phyloP scores from a whole-genome alignment of 2,797 vertebrate genomes.

The Manis crassicaudata region DNA sequence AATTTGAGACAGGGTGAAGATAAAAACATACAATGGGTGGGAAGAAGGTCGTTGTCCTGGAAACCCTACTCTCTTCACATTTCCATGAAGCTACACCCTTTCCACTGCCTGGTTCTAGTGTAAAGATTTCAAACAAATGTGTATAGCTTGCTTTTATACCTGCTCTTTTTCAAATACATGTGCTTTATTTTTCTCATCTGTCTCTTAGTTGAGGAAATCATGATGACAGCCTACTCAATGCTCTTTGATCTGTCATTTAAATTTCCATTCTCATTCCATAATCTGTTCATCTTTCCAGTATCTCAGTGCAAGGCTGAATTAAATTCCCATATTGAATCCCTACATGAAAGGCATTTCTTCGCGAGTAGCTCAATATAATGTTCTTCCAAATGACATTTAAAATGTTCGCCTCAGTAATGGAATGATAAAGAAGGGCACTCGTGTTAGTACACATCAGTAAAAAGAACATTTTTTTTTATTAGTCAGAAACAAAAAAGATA shows the following conservation, averaged over 20 bases:
- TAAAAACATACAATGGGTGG: background rate
- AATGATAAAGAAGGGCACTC: constrained; percentile 74
- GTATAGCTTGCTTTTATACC: constrained; percentile 24
- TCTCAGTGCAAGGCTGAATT: constrained; percentile 72
- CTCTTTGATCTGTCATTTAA: constrained; percentile 74
- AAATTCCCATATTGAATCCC: constrained; percentile 71
- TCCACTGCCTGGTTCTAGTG: background rate
- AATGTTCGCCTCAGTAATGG: constrained; percentile 64
- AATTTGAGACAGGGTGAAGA: background rate
- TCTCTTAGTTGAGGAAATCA: constrained; percentile 43
- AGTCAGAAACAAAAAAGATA: constrained; percentile 79
- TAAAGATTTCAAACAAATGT: constrained; percentile 32
- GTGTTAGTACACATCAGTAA: constrained; percentile 65
- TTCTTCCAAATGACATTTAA: constrained; percentile 78
- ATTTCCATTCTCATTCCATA: constrained; percentile 72
- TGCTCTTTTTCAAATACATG: constrained; percentile 7
- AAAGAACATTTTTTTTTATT: constrained; percentile 75
- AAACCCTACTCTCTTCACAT: background rate
- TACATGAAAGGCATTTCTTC: constrained; percentile 77
- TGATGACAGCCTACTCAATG: constrained; percentile 30
- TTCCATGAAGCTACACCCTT: background rate
- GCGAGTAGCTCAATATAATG: constrained; percentile 69
- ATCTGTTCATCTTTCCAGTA: constrained; percentile 77
- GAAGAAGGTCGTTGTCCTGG: background rate
- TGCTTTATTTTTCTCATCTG: constrained; percentile 55